A percentile compares a stretch with the other conserved stretches of the same genome.
These are phyloP conservation scores for Thera obeliscata DNA, from an alignment of 2,888 invertebrate genomes.

Conservation along the genomic window DNA sequence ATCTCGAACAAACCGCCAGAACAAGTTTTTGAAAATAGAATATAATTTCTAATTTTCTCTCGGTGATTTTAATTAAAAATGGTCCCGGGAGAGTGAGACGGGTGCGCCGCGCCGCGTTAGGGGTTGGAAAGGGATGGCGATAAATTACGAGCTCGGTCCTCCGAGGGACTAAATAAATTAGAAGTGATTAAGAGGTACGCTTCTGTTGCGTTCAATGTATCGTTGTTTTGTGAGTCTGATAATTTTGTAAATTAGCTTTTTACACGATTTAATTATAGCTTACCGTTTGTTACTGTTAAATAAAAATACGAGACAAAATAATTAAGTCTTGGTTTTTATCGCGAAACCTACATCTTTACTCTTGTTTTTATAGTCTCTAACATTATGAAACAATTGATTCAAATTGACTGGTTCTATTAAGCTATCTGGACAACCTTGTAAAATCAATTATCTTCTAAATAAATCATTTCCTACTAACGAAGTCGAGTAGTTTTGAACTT, in stretches of 20 bases:
- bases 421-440: slow-evolving; percentile 31
- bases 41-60: slow-evolving; percentile 85
- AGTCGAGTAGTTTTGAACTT: slow-evolving; percentile 44
- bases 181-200: slow-evolving; percentile 83
- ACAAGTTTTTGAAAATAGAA: slow-evolving; percentile 85
- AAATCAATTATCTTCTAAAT: slow-evolving; percentile 48
- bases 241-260: slow-evolving; percentile 51
- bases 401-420: slow-evolving; percentile 31
- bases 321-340: slow-evolving; percentile 24
- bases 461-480: slow-evolving; percentile 52
- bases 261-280: slow-evolving; percentile 44
- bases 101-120: slow-evolving; percentile 54
- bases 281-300: slow-evolving; percentile 31
- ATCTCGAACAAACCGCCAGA: slow-evolving; percentile 82
- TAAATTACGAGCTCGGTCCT: slow-evolving; percentile 78
- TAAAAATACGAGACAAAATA: slow-evolving; percentile 19
- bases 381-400: slow-evolving; percentile 28
- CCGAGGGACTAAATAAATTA: slow-evolving; percentile 83
- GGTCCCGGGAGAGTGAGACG: slow-evolving; percentile 78
- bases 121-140: slow-evolving; percentile 74
- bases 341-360: slow-evolving; percentile 21
- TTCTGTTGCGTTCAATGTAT: slow-evolving; percentile 73
- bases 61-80: slow-evolving; percentile 85
- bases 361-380: slow-evolving; percentile 19
- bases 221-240: slow-evolving; percentile 69